phyloP scores from a whole-genome alignment of 2,888 invertebrate genomes.

The Nemapogon koenigi region DNA sequence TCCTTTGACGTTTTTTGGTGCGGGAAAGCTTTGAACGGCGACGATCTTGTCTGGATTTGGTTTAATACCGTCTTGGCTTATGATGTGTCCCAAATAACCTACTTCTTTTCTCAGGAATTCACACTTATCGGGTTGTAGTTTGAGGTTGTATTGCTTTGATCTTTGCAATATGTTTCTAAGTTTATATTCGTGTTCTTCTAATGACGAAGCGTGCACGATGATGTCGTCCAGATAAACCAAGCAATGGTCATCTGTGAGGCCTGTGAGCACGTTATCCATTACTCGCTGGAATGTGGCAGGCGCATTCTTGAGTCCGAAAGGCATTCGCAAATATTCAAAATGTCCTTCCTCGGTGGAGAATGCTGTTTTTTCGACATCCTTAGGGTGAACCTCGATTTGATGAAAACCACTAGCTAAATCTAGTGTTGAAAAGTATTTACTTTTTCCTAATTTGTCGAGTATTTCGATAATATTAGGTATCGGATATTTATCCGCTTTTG shows the following conservation, averaged over 20 bases:
- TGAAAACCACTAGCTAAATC: constrained; percentile 8
- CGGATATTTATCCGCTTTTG: constrained; percentile 2
- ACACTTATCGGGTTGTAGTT: constrained; percentile 14
- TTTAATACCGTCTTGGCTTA: constrained; percentile 21
- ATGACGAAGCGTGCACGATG: constrained; percentile 10
- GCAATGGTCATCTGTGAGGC: constrained; percentile 12
- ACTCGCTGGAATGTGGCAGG: constrained; percentile 13
- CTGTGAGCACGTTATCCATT: constrained; percentile 12
- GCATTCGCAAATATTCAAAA: constrained; percentile 17
- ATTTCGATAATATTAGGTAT: constrained; percentile 2
- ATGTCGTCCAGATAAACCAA: constrained; percentile 15
- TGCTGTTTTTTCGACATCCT: constrained; percentile 18
- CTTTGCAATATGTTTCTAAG: constrained; percentile 13
- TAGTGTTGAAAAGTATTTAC: constrained; percentile 6
- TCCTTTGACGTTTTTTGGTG: constrained; percentile 12
- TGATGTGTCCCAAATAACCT: constrained; percentile 20
- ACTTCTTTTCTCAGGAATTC: constrained; percentile 13
- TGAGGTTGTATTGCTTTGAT: constrained; percentile 11
- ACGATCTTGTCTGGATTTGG: constrained; percentile 17
- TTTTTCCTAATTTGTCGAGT: constrained; percentile 4
- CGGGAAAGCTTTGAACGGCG: constrained; percentile 14
- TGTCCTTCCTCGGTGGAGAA: constrained; percentile 16
- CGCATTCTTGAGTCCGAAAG: constrained; percentile 17
- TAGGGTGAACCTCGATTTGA: constrained; percentile 9
- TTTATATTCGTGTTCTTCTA: constrained; percentile 13